Base-by-base conservation (phyloP, 2,797 vertebrate genomes). In the Hirundo rustica region DNA sequence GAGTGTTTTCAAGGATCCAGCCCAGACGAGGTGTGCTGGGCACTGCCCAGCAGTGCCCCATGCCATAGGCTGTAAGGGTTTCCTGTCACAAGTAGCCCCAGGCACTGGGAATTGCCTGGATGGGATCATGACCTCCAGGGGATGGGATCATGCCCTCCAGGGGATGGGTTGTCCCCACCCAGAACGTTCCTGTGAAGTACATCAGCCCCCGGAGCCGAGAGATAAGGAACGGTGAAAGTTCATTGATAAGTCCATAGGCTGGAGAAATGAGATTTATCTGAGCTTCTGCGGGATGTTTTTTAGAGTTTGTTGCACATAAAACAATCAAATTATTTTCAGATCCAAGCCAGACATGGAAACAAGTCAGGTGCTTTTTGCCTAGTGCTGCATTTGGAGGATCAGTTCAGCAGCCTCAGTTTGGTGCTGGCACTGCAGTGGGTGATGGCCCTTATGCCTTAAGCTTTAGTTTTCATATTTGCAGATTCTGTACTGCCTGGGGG, bases 131-230 rank as follows among this genome's bases (percentile, higher is more conserved):
- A 5, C 11, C 19, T 68, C 9, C 23, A 22, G 15, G 27, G 6
- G 2, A 16, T 68, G 50, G 8, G 34, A 57, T 64, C 32, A 9
- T 17, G 25, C 5, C 11, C 19, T 68, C 9, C 23, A 22, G 15
- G 27, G 6, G 2, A 16, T 68, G 50, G 8, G 5, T 4, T 61
- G 26, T 29, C 21, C 34, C 16, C 0, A 0, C 22, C 27, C 61
- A 60, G 51, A 67, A 12, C 21, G 34, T 73, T 50, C 61, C 34
- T 53, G 23, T 54, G 30, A 64, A 13, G 17, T 11, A 40, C 3
- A 2, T 34, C 61, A 70, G 13, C 11, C 42, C 25, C 38, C 67
- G 58, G 36, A 32, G 18, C 1, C 27, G 36, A 57, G 34, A 45
- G 45, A 65, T 38, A 57, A 77, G 16, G n/a, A 91, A 14, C 4